Conservation (phyloP, 2,113 vertebrate genomes). For the Amazona vittata region DNA sequence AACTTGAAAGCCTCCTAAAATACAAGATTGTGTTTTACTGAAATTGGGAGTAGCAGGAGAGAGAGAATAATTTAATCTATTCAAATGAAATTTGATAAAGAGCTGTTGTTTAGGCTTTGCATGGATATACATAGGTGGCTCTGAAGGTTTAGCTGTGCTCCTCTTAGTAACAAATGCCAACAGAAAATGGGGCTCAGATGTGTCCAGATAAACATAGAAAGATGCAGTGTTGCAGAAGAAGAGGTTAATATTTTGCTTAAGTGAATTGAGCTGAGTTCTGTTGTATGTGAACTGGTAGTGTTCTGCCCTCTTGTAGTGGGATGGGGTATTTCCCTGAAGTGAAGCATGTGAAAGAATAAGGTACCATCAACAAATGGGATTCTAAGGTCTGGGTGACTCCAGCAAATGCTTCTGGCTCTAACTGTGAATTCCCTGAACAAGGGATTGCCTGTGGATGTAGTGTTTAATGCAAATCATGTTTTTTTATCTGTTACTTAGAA, state of each 20-base stretch:
- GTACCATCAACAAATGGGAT: neutral
- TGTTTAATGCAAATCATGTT: neutral
- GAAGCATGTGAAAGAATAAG: neutral
- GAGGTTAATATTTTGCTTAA: neutral
- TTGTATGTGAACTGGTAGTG: no score
- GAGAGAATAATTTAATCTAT: neutral
- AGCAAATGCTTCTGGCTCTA: neutral
- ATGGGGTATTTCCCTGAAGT: neutral
- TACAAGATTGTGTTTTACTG: neutral
- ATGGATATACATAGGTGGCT: accelerated
- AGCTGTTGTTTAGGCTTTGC: neutral
- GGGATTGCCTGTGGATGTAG: neutral
- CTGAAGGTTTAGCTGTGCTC: neutral
- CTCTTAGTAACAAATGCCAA: neutral
- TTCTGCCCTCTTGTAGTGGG: neutral
- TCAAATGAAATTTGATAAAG: neutral
- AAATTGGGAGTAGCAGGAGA: neutral
- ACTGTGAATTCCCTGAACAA: neutral
- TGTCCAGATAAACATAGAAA: neutral
- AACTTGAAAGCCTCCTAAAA: neutral
- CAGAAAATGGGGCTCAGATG: neutral
- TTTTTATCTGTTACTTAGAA: neutral
- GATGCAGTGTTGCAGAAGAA: neutral
- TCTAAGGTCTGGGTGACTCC: accelerated
- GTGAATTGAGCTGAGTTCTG: neutral